Evolutionary conservation across 2,888 invertebrate species (phyloP), one percentile per base, ranked within the genome.

Genomic region (Scaptomyza flava): DNA sequence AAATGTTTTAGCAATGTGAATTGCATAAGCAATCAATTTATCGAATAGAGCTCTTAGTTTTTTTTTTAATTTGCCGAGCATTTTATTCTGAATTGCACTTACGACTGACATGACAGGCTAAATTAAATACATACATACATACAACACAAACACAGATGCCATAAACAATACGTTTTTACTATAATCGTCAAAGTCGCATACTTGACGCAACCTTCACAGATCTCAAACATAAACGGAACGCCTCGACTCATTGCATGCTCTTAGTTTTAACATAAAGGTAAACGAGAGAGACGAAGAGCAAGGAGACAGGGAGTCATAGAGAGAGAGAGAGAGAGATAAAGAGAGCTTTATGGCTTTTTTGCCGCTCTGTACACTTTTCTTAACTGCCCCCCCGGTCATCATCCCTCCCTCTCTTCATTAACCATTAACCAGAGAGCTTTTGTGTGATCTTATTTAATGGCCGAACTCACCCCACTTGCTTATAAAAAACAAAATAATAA

Each of bases 141-240:
- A 17, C 17, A 17, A 17, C 1, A 38, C 5, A 38, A 2, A 38
- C 36, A 36, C 56, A 56, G 27, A 48, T 57, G 67, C 66, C 38
- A 67, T 67, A 46, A 46, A 67, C 48, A 58, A 61, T 45, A 38
- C 36, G 23, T 30, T 34, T 57, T 46, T 46, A 41, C 38, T 8
- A 41, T 51, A 52, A 64, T 60, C 51, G 27, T 51, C 60, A 51
- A 51, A 59, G 60, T 38, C 58, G 36, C 17, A 45, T 36, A n/a
- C 34, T 60, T 20, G 34, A 4, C 20, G 53, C 41, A 64, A 75
- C 72, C 70, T 74, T 74, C 64, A 36, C 42, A 27, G 31, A 43
- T 56, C 27, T 27, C 34, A 9, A 33, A 11, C 48, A 43, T 52
- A 43, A 63, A 50, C 62, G 51, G 62, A 48, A 43, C 20, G 30